Evolutionary conservation across 2,888 invertebrate species (phyloP).

Genomic region (Ceratothoa steindachneri): DNA sequence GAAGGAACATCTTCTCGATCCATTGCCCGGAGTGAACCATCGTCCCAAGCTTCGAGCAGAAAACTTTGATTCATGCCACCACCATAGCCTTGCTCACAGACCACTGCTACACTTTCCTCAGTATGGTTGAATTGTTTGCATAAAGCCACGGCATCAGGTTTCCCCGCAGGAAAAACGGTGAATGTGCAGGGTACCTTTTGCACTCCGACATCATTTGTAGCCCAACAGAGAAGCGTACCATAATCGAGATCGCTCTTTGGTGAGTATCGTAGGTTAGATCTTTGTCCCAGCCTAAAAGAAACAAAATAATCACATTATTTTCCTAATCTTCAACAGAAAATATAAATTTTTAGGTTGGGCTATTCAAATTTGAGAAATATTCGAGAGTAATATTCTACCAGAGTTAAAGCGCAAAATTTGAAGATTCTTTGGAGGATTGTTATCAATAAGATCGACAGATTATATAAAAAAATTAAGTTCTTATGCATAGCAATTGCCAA

Average conservation of each 20-base stretch:
- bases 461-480: no score
- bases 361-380: no score
- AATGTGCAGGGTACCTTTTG: conserved; percentile 43
- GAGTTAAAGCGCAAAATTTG: no score
- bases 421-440: no score
- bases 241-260: conserved; percentile 46
- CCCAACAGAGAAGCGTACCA: conserved; percentile 45
- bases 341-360: no score
- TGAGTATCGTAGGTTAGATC: conserved; percentile 39
- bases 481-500: no score
- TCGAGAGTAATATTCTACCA: no score
- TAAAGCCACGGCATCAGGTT: conserved; percentile 37
- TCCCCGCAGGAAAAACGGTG: conserved; percentile 46
- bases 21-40: conserved; percentile 35
- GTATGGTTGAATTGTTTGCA: conserved; percentile 44
- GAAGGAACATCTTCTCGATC: conserved; percentile 33
- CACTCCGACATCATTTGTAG: conserved; percentile 41
- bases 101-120: conserved; percentile 38
- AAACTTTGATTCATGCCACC: conserved; percentile 46
- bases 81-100: conserved; percentile 43
- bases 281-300: conserved; percentile 22
- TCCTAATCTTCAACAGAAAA: no score
- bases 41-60: conserved; percentile 44
- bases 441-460: no score
- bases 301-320: background rate